These are phyloP conservation scores for Anguilla megastoma DNA, from an alignment of 2,797 vertebrate genomes.

Conservation along the genomic window DNA sequence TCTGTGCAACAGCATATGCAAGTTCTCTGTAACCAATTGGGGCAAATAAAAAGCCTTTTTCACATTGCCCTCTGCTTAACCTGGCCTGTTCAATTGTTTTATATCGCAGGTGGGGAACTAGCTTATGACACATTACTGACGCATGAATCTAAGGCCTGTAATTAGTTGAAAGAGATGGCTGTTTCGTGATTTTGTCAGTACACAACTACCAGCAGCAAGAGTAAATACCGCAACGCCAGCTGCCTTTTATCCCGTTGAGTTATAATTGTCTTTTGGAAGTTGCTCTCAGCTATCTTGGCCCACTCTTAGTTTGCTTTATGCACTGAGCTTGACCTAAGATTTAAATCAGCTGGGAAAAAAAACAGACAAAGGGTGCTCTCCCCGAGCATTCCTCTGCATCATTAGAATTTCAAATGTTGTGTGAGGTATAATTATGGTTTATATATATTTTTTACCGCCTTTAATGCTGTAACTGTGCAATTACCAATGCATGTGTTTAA, in stretches of 20 bases:
- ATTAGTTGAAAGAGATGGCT: neutral
- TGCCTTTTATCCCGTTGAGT: neutral
- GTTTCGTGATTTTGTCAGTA: neutral
- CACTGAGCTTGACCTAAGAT: neutral
- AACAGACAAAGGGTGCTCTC: neutral
- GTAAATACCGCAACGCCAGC: neutral
- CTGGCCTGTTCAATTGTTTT: neutral
- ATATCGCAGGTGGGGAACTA: neutral
- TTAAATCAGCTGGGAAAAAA: neutral
- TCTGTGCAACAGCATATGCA: no score
- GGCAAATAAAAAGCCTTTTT: neutral
- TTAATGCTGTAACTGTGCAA: neutral
- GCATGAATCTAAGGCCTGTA: neutral
- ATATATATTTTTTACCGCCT: neutral
- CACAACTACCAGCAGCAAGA: neutral
- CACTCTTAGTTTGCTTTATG: neutral
- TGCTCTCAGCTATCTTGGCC: neutral
- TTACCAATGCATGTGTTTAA: conserved; percentile 8
- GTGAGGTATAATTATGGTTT: conserved; percentile 12
- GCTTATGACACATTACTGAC: neutral
- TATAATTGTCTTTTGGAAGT: neutral
- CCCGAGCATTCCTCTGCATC: neutral
- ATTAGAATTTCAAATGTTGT: neutral
- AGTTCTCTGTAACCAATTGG: neutral
- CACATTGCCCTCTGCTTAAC: neutral